Conservation (phyloP, 2,888 invertebrate species). For the Caenorhabditis plicata region DNA sequence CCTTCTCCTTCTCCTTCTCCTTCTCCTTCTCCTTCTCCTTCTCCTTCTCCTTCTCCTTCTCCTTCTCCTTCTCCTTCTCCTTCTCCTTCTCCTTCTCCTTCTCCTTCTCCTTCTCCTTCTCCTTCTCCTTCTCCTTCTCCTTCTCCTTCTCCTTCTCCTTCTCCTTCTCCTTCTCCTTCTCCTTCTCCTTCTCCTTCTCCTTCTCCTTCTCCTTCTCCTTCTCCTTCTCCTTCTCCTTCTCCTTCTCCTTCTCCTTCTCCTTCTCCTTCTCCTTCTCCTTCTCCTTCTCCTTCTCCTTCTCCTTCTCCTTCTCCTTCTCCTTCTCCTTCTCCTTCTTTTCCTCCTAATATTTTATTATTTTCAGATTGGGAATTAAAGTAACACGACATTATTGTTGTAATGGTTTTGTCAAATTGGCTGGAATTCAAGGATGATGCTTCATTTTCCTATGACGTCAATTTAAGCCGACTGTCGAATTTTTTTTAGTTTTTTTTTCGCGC, state of each 20-base stretch:
- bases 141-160: not conserved
- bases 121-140: slow-evolving; percentile 14
- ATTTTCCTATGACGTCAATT: not conserved
- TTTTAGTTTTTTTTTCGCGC: not conserved
- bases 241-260: not conserved
- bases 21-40: slow-evolving; percentile 1
- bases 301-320: slow-evolving; percentile 1
- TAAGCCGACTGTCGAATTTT: not conserved
- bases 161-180: slow-evolving; percentile 2
- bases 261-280: slow-evolving; percentile 2
- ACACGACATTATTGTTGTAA: no score
- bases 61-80: not conserved
- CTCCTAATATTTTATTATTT: not conserved
- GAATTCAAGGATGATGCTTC: not conserved
- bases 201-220: not conserved
- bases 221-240: not conserved
- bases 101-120: not conserved
- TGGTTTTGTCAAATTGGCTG: no score
- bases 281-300: slow-evolving; percentile 8
- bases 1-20: not conserved
- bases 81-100: no score
- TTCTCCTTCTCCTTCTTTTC: not conserved
- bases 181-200: slow-evolving; percentile 1
- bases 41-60: slow-evolving; percentile 1
- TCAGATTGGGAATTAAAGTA: no score